phyloP scores from a whole-genome alignment of 1,140 invertebrate genomes.

The Periplaneta americana region DNA sequence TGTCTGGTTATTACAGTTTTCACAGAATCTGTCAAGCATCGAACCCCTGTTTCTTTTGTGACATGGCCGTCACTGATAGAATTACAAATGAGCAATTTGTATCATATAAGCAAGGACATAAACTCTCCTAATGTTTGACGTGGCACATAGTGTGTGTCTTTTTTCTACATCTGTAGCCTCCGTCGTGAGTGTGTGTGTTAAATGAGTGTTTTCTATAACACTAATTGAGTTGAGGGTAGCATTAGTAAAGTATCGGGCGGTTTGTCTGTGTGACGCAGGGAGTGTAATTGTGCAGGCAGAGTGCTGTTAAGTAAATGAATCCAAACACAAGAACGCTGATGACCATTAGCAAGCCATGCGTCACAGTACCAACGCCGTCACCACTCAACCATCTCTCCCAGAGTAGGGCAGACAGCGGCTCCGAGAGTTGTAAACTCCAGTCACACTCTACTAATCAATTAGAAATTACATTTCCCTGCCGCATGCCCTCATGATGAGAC shows the following conservation, averaged over 20 bases:
- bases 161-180: too few species aligned
- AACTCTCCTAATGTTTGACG: too few species aligned
- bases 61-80: too few species aligned
- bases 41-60: too few species aligned
- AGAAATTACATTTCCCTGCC: not conserved
- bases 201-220: not conserved
- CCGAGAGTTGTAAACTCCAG: not conserved
- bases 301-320: not conserved
- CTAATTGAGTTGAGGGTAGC: not conserved
- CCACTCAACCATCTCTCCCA: not conserved
- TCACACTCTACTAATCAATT: not conserved
- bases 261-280: not conserved
- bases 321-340: not conserved
- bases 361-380: not conserved
- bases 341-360: not conserved
- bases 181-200: too few species aligned
- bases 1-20: too few species aligned
- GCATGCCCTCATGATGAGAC: not conserved
- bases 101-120: too few species aligned
- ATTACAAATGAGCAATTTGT: too few species aligned
- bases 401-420: too few species aligned
- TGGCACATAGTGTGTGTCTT: too few species aligned
- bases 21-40: too few species aligned
- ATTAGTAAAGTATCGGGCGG: not conserved
- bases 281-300: not conserved